phyloP scores from a whole-genome alignment of 2,888 invertebrate species.

The Bursaphelenchus okinawaensis region DNA sequence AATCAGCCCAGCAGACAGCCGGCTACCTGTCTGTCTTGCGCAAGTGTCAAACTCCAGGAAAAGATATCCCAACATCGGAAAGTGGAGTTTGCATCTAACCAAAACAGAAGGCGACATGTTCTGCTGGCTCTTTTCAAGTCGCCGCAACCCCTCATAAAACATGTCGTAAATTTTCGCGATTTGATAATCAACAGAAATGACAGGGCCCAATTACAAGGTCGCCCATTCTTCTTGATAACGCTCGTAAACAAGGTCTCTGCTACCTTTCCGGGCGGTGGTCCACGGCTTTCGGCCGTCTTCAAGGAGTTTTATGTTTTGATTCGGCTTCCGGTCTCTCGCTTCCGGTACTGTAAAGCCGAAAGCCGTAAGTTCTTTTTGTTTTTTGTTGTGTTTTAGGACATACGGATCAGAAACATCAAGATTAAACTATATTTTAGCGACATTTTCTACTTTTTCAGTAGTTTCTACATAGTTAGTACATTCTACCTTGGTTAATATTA shows the following conservation, averaged over 20 bases:
- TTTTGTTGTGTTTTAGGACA: too few species aligned
- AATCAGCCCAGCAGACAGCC: neutral
- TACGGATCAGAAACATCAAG: too few species aligned
- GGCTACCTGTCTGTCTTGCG: neutral
- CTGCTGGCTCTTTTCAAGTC: constrained; percentile 15
- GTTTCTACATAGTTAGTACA: too few species aligned
- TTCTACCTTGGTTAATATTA: too few species aligned
- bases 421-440: too few species aligned
- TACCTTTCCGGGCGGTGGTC: too few species aligned
- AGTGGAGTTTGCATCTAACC: neutral
- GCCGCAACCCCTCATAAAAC: constrained; percentile 22
- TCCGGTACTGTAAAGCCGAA: too few species aligned
- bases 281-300: too few species aligned
- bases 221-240: neutral
- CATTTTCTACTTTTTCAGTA: too few species aligned
- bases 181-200: constrained; percentile 21
- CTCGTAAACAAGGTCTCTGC: neutral
- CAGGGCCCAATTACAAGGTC: constrained; percentile 1
- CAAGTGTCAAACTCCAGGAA: neutral
- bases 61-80: neutral
- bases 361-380: too few species aligned
- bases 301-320: too few species aligned
- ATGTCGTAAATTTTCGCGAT: constrained; percentile 28
- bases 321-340: too few species aligned
- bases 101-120: neutral